phyloP scores from a whole-genome alignment of 2,888 invertebrate species.

The Proisotoma minuta region DNA sequence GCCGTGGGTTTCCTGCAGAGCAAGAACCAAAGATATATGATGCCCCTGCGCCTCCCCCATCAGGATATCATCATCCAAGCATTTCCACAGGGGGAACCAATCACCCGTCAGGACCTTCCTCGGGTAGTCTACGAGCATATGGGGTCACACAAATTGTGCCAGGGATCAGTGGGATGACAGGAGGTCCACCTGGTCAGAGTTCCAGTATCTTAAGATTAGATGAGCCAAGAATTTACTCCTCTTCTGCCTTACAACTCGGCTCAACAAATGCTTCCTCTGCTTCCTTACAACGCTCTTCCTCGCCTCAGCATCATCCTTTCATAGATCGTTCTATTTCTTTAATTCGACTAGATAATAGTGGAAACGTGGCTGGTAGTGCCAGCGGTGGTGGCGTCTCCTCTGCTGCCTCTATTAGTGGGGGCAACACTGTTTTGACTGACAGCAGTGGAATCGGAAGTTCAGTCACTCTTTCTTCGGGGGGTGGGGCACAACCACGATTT shows the following conservation, averaged over 20 bases:
- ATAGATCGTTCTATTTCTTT: slow-evolving; percentile 47
- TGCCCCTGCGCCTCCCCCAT: slow-evolving; percentile 30
- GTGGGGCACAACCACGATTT: slow-evolving; percentile 40
- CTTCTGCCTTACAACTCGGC: slow-evolving; percentile 45
- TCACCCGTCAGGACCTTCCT: slow-evolving; percentile 17
- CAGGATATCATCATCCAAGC: slow-evolving; percentile 28
- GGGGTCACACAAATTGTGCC: slow-evolving; percentile 24
- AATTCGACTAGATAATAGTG: slow-evolving; percentile 45
- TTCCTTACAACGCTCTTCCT: slow-evolving; percentile 42
- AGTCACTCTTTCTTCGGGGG: slow-evolving; percentile 38
- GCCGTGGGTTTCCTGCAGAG: slow-evolving; percentile 29
- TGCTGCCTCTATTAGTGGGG: slow-evolving; percentile 12
- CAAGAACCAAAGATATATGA: slow-evolving; percentile 38
- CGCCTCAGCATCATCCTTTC: slow-evolving; percentile 42
- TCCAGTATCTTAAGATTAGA: slow-evolving; percentile 43
- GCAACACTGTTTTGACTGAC: slow-evolving; percentile 9
- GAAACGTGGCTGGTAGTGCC: slow-evolving; percentile 21
- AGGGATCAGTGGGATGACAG: slow-evolving; percentile 11
- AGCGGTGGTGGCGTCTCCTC: slow-evolving; percentile 20
- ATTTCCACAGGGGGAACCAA: slow-evolving; percentile 14
- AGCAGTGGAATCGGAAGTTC: slow-evolving; percentile 35
- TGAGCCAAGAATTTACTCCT: slow-evolving; percentile 46
- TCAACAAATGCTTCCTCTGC: slow-evolving; percentile 29
- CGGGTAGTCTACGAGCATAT: slow-evolving; percentile 35
- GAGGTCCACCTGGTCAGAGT: slow-evolving; percentile 31